Evolutionary conservation across 1,140 invertebrate species (phyloP).

Genomic region (Lordiphosa stackelbergi): DNA sequence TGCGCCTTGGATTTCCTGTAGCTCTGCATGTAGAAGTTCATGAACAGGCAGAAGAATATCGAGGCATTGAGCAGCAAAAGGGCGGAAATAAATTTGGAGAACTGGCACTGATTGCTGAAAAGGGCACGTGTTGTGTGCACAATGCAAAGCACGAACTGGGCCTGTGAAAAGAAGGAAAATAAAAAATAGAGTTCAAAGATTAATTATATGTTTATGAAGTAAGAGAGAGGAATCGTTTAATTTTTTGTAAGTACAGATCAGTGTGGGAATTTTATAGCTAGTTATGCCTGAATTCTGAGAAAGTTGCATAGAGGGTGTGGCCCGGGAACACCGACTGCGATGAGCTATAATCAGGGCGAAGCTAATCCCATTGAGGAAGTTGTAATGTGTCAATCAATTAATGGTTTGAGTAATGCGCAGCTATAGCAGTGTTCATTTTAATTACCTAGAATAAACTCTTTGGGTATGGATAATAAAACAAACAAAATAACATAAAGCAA

Average conservation of each 20-base stretch:
- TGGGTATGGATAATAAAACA: conserved; percentile 26
- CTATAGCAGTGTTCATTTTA: conserved; percentile 8
- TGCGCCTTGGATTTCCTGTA: conserved; percentile 80
- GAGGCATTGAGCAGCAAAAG: conserved; percentile 90
- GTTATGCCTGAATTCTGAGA: conserved; percentile 30
- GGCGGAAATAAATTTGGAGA: conserved; percentile 85
- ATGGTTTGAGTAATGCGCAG: conserved; percentile 22
- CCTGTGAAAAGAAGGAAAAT: conserved; percentile 78
- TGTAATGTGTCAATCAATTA: conserved; percentile 49
- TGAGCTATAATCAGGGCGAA: conserved; percentile 12
- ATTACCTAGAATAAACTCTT: conserved; percentile 14
- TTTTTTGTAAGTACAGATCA: not conserved
- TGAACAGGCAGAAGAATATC: conserved; percentile 94
- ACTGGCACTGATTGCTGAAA: conserved; percentile 84
- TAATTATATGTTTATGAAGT: not conserved
- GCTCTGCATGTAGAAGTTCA: conserved; percentile 92
- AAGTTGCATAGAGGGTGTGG: conserved; percentile 12
- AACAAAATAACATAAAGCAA: conserved; percentile 6
- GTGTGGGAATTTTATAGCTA: conserved; percentile 17
- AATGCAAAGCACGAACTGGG: conserved; percentile 88
- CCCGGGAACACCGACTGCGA: not conserved
- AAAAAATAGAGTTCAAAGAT: conserved; percentile 12
- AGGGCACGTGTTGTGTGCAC: conserved; percentile 86
- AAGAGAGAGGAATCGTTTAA: too few relatives aligned
- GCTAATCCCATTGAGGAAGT: conserved; percentile 39